These are phyloP conservation scores for Drosophila pandora DNA, from an alignment of 1,140 invertebrate genomes.

Conservation along the genomic window DNA sequence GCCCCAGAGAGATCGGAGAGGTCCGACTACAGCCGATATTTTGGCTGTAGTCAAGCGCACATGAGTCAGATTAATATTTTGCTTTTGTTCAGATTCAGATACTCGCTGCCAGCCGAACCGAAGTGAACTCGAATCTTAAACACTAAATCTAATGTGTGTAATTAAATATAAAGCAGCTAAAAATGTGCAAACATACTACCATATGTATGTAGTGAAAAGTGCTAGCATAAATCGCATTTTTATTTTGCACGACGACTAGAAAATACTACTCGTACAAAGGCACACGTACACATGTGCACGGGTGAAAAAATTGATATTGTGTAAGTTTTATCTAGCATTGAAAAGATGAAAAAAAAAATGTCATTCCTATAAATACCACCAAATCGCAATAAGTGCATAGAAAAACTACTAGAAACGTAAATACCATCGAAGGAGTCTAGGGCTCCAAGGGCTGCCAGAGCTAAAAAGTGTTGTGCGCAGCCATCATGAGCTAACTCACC, in stretches of 20 bases:
- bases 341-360: slow-evolving; percentile 38
- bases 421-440: slow-evolving; percentile 4
- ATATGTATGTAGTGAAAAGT: slow-evolving; percentile 41
- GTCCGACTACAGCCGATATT: slow-evolving; percentile 23
- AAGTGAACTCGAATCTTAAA: slow-evolving; percentile 16
- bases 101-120: slow-evolving; percentile 33
- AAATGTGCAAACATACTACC: slow-evolving; percentile 41
- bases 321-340: slow-evolving; percentile 40
- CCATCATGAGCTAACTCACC: slow-evolving; percentile 47
- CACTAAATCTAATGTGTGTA: slow-evolving; percentile 29
- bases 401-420: background rate
- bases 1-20: slow-evolving; percentile 29
- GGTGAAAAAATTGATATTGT: slow-evolving; percentile 29
- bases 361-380: slow-evolving; percentile 41
- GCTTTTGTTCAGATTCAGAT: slow-evolving; percentile 41
- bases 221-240: slow-evolving; percentile 44
- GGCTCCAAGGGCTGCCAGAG: slow-evolving; percentile 8
- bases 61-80: slow-evolving; percentile 46
- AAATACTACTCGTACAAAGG: slow-evolving; percentile 35
- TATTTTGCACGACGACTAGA: slow-evolving; percentile 41
- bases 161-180: slow-evolving; percentile 43
- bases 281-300: slow-evolving; percentile 8
- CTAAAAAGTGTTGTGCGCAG: slow-evolving; percentile 39
- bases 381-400: slow-evolving; percentile 23
- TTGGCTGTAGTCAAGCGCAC: slow-evolving; percentile 13